Percentiles rank a stretch among this genome's conserved stretches.
phyloP scores from a whole-genome alignment of 2,797 vertebrate genomes.

The Taeniopygia guttata region DNA sequence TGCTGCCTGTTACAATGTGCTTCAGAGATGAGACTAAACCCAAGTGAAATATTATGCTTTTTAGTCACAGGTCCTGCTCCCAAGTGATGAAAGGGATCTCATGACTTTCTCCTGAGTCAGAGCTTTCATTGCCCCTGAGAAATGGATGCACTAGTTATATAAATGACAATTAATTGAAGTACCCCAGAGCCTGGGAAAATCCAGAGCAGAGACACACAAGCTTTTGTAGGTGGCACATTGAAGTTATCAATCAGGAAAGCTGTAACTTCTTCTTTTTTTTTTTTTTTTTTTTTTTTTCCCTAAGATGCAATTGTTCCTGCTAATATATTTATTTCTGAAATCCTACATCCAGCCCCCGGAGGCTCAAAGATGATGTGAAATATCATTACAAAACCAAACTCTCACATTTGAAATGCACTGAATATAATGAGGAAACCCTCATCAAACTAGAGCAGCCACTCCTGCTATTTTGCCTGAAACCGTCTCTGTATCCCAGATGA shows the following conservation, averaged over 20 bases:
- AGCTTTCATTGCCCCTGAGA: slow-evolving; percentile 42
- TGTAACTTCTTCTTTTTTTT: neutral
- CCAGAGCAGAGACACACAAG: slow-evolving; percentile 1
- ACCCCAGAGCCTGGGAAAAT: slow-evolving; percentile 45
- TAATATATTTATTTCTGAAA: slow-evolving; percentile 49
- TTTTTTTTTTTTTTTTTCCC: neutral
- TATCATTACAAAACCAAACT: slow-evolving; percentile 16
- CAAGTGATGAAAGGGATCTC: slow-evolving; percentile 19
- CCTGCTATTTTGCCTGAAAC: slow-evolving; percentile 40
- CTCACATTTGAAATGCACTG: slow-evolving; percentile 3
- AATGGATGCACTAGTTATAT: slow-evolving; percentile 29
- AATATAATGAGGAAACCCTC: slow-evolving; percentile 40
- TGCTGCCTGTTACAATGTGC: neutral
- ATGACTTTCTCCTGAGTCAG: slow-evolving; percentile 60
- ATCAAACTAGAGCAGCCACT: slow-evolving; percentile 43
- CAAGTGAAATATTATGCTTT: slow-evolving; percentile 36
- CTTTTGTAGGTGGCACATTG: slow-evolving; percentile 22
- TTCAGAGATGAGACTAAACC: slow-evolving; percentile 24
- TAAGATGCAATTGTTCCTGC: neutral
- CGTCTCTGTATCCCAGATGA: slow-evolving; percentile 15
- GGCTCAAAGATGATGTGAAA: slow-evolving; percentile 16
- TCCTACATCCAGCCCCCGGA: neutral
- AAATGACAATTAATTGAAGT: slow-evolving; percentile 46
- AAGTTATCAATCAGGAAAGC: neutral
- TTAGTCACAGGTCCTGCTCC: neutral